phyloP scores from a whole-genome alignment of 2,797 vertebrate genomes.

The Anisognathus igniventris region DNA sequence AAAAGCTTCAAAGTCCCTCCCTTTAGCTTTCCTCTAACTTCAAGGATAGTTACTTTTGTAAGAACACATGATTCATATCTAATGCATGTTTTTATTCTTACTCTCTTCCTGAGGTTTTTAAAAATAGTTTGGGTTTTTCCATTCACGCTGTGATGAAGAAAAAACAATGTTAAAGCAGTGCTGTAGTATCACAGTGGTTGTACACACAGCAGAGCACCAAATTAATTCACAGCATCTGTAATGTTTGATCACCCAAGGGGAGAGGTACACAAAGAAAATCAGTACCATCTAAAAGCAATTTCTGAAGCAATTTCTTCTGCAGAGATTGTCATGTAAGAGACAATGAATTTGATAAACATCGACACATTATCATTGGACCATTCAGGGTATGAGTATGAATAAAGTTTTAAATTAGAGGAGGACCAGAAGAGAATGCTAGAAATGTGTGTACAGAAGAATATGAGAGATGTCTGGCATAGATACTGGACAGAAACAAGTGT shows the following conservation, averaged over 20 bases:
- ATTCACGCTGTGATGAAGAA: background rate
- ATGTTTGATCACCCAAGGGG: background rate
- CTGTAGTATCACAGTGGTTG: background rate
- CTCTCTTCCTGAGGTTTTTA: background rate
- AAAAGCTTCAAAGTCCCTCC: background rate
- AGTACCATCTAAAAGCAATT: conserved; percentile 27
- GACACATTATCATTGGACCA: background rate
- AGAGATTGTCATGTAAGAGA: background rate
- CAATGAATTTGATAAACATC: conserved; percentile 10
- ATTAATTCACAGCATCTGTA: conserved; percentile 30
- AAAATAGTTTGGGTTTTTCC: background rate
- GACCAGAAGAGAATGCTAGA: background rate
- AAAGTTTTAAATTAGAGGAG: background rate
- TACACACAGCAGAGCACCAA: background rate
- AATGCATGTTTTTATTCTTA: background rate
- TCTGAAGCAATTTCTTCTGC: background rate
- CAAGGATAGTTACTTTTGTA: background rate
- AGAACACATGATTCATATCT: background rate
- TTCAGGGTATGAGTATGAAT: background rate
- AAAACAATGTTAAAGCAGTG: background rate
- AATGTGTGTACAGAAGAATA: background rate
- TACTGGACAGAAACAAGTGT: background rate
- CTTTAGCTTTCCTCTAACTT: background rate
- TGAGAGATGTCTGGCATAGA: background rate
- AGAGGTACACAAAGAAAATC: background rate